Base-by-base conservation (phyloP, 2,113 vertebrate genomes). In the Sebastes schlegelii region DNA sequence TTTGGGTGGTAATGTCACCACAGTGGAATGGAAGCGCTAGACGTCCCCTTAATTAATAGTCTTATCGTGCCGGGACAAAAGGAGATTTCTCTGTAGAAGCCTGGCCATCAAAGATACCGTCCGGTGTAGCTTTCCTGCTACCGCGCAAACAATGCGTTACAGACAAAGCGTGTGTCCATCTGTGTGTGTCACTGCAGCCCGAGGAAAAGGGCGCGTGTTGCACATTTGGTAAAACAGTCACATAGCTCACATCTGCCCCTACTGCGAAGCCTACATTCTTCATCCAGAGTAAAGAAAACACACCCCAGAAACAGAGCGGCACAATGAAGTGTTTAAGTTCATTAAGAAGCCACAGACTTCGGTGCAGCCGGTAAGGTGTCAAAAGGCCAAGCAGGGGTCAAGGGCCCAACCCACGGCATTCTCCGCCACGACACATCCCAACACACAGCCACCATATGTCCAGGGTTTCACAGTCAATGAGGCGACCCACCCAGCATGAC, bases 271-370 rank as follows among this genome's bases (percentile, higher is more conserved):
- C 1, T 51, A 54, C 84, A 84, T 80, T 87, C 82, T 86, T 83
- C 73, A 78, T 60, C 70, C 19, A 2, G 52, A 69, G 4, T 77
- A 58, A 84, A 83, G 63, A 86, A 72, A 85, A 61, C 88, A 79
- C 88, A 82, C 73, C 80, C 86, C 75, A 60, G 55, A 77, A 80
- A 88, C 71, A 84, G 74, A 77, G 80, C 43, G 34, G 26, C 79
- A 93, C 88, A 94, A 93, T 94, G 80, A 93, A 91, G 93, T 95
- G 95, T 94, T 95, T 95, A 94, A 95, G 91, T 95, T 95, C 80
- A 95, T 94, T 89, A 92, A 83, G 63, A 92, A 83, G 63, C 89
- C 66, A n/a, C 84, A 91, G 88, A 91, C 83, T 81, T 71, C 8
- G 52, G 66, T 87, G 79, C 86, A 83, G 84, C 83, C 83, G 55